These are phyloP conservation scores for Danio albolineatus DNA, from an alignment of 2,797 vertebrate species.

Conservation along the genomic window DNA sequence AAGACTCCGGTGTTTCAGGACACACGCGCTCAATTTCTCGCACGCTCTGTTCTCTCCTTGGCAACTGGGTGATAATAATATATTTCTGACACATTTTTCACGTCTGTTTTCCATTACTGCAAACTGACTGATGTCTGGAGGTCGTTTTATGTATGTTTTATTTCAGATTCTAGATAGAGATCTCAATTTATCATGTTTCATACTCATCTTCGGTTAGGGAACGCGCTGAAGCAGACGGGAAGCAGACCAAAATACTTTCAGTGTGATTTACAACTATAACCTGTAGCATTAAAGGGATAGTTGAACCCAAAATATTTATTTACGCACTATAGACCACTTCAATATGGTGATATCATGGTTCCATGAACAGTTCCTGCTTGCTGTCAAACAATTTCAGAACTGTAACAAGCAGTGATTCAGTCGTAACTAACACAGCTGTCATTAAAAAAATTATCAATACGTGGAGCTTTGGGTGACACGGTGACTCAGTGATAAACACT, in stretches of 20 bases:
- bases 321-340: too few species aligned
- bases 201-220: conserved; percentile 10
- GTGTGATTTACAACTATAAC: background rate
- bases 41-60: conserved; percentile 56
- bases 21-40: conserved; percentile 58
- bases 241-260: conserved; percentile 1
- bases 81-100: conserved; percentile 61
- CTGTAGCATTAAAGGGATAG: background rate
- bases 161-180: conserved; percentile 37
- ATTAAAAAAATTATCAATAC: too few species aligned
- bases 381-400: too few species aligned
- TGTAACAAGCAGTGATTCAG: too few species aligned
- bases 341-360: too few species aligned
- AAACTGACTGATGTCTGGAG: conserved; percentile 39
- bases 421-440: too few species aligned
- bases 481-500: too few species aligned
- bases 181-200: conserved; percentile 42
- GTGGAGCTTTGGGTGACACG: too few species aligned
- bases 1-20: conserved; percentile 54
- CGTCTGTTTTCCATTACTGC: conserved; percentile 61
- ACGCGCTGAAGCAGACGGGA: conserved; percentile 13
- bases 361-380: too few species aligned
- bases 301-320: too few species aligned
- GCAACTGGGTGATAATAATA: conserved; percentile 46
- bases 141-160: conserved; percentile 41